Conservation (phyloP, 1,140 invertebrate genomes). For the Drosophila pachea region DNA sequence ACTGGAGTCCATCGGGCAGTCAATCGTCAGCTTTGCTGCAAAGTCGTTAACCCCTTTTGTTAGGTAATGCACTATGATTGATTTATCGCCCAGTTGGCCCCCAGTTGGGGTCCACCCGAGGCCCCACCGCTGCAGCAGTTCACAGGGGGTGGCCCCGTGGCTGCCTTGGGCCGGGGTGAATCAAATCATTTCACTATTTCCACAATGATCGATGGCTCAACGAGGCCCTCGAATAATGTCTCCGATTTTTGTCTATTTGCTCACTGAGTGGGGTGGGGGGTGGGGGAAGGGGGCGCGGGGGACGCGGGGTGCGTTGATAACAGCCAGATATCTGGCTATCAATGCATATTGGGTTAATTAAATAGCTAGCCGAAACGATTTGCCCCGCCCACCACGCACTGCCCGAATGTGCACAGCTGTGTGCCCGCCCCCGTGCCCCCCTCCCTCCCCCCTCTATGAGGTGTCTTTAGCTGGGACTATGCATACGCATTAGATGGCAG, state of each 20-base stretch:
- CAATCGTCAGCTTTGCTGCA: constrained; percentile 40
- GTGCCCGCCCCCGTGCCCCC: too few relatives aligned
- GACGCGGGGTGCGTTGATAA: too few relatives aligned
- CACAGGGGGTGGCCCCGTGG: background rate
- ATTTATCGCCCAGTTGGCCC: constrained; percentile 32
- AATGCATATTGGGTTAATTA: too few relatives aligned
- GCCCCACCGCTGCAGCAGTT: constrained; percentile 4
- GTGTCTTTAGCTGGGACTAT: too few relatives aligned
- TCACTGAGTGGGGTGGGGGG: background rate
- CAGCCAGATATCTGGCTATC: background rate
- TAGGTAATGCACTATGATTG: constrained; percentile 51
- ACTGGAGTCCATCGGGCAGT: constrained; percentile 26
- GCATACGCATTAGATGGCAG: too few relatives aligned
- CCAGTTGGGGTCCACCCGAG: constrained; percentile 24
- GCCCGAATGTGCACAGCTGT: too few relatives aligned
- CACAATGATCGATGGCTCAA: constrained; percentile 24
- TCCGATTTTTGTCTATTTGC: background rate
- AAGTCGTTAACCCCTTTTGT: constrained; percentile 50
- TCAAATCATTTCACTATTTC: constrained; percentile 26
- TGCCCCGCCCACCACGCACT: too few relatives aligned
- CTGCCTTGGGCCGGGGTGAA: constrained; percentile 1
- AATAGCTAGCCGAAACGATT: too few relatives aligned
- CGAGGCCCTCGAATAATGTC: constrained; percentile 10
- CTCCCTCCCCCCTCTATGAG: too few relatives aligned
- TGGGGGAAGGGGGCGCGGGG: background rate